Evolutionary conservation across 1,140 invertebrate genomes (phyloP).

Genomic region (Euschistus heros): DNA sequence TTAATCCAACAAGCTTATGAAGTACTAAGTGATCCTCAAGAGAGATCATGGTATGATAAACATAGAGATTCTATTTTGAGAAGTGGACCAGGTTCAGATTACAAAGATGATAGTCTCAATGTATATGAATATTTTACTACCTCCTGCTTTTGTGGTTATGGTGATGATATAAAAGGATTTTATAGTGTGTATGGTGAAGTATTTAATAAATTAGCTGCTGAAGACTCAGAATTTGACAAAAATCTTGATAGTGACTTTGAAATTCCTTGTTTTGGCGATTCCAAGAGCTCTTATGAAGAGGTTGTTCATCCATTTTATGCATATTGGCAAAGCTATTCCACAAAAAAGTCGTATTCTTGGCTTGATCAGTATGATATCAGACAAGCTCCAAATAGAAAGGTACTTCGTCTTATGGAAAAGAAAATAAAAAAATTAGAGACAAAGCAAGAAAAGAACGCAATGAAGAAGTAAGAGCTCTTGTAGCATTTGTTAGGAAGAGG

Average conservation of each 20-base stretch:
- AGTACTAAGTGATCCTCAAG: constrained; percentile 84
- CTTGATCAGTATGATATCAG: constrained; percentile 81
- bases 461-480: constrained; percentile 80
- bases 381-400: constrained; percentile 66
- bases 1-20: constrained; percentile 93
- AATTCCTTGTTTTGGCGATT: constrained; percentile 77
- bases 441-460: constrained; percentile 84
- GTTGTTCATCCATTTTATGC: constrained; percentile 83
- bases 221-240: constrained; percentile 74
- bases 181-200: constrained; percentile 80
- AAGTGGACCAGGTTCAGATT: constrained; percentile 66
- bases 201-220: constrained; percentile 75
- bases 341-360: constrained; percentile 74
- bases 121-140: constrained; percentile 83
- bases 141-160: constrained; percentile 81
- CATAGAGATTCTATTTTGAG: constrained; percentile 81
- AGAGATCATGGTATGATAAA: constrained; percentile 90
- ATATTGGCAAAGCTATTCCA: constrained; percentile 82
- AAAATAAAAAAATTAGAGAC: constrained; percentile 89
- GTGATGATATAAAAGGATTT: constrained; percentile 80
- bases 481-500: constrained; percentile 81
- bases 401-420: constrained; percentile 78
- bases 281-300: constrained; percentile 69
- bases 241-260: constrained; percentile 52
- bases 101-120: constrained; percentile 78